Conservation (phyloP, 2,888 invertebrate species). For the Metacarcinus magister region DNA sequence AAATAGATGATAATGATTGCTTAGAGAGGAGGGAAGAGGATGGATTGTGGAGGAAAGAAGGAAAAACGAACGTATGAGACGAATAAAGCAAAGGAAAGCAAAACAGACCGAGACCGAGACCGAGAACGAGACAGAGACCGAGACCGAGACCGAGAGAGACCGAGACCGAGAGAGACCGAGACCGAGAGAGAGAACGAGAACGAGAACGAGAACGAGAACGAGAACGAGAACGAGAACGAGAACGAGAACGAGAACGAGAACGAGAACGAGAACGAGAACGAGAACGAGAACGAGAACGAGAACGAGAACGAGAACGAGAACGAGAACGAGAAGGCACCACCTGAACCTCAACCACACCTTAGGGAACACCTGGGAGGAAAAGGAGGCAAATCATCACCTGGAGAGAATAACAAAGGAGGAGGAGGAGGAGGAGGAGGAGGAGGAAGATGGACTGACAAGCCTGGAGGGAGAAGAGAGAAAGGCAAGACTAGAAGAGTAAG, state of each 20-base stretch:
- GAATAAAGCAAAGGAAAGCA: no score
- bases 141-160: no score
- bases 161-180: no score
- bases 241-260: no score
- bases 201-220: no score
- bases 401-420: neutral
- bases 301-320: no score
- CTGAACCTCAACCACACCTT: neutral
- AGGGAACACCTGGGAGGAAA: neutral
- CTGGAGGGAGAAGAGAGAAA: neutral
- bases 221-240: no score
- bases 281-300: neutral
- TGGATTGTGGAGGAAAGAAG: neutral
- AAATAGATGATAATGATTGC: neutral
- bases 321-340: neutral
- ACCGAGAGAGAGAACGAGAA: no score
- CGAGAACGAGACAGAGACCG: no score
- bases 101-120: no score
- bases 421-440: neutral
- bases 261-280: neutral
- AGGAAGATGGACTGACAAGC: neutral
- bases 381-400: neutral
- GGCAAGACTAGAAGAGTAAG: neutral
- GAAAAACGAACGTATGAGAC: no score
- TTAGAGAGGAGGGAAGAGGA: neutral